Evolutionary conservation across 2,113 vertebrate genomes (phyloP).

Genomic region (Sphaerodactylus townsendi): DNA sequence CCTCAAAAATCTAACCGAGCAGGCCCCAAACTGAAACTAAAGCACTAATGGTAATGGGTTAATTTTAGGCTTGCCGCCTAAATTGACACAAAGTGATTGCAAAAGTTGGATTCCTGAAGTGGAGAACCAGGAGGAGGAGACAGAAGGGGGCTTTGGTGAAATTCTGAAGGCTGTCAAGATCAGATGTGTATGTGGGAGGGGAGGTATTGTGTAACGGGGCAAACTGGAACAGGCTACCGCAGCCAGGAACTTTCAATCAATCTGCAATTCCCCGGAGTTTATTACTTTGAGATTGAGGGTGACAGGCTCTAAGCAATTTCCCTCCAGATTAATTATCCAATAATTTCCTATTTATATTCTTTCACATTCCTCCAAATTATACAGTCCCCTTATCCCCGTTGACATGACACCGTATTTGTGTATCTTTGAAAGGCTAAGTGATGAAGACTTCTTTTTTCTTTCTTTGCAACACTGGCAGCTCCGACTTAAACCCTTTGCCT

Average conservation of each 20-base stretch:
- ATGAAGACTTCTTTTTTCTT: slow-evolving; percentile 41
- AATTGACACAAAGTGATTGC: background rate
- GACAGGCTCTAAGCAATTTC: slow-evolving; percentile 20
- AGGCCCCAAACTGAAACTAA: no score
- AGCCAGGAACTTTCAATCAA: slow-evolving; percentile 4
- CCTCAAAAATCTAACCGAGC: no score
- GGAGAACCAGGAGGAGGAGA: background rate
- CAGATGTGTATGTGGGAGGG: background rate
- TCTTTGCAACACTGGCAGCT: slow-evolving; percentile 31
- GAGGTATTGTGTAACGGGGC: background rate
- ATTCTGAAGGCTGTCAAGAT: background rate
- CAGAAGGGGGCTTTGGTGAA: background rate
- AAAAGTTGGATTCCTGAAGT: background rate
- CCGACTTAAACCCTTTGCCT: slow-evolving; percentile 61
- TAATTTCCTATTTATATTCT: slow-evolving; percentile 24
- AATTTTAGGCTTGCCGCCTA: no score
- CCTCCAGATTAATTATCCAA: slow-evolving; percentile 27
- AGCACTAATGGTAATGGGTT: no score
- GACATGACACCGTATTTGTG: slow-evolving; percentile 32
- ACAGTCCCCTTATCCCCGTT: background rate
- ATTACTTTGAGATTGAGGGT: slow-evolving; percentile 16
- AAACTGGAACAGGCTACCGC: background rate
- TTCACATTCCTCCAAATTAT: slow-evolving; percentile 10
- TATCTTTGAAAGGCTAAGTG: slow-evolving; percentile 61
- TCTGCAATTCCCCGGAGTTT: background rate